These are phyloP conservation scores for Pycnonotus jocosus DNA, from an alignment of 2,113 vertebrate species.

Conservation along the genomic window DNA sequence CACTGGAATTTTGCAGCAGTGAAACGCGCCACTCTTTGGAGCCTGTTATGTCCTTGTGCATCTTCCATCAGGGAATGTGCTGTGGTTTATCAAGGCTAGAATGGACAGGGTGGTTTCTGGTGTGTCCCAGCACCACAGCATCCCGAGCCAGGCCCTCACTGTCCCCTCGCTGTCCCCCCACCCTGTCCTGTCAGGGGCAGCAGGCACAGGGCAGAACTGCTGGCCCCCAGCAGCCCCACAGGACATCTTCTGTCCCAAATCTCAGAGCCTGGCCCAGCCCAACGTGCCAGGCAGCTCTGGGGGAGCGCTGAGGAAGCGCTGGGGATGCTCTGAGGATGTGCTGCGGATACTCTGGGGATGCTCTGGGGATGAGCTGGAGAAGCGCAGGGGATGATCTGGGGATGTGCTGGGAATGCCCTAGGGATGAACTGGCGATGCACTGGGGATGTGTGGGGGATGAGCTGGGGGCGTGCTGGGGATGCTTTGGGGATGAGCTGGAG, in stretches of 20 bases:
- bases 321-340: not conserved
- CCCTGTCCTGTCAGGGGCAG: not conserved
- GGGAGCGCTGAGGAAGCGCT: not conserved
- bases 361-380: not conserved
- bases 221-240: too few species aligned
- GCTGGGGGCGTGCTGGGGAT: too few species aligned
- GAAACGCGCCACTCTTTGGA: not conserved
- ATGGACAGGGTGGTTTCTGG: fast-evolving
- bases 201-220: not conserved
- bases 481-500: not conserved
- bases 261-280: too few species aligned
- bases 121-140: fast-evolving
- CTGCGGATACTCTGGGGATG: too few species aligned
- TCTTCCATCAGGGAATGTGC: not conserved
- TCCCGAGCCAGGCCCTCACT: fast-evolving
- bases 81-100: not conserved
- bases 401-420: not conserved
- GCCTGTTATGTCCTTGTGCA: not conserved
- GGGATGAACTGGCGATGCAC: fast-evolving
- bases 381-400: not conserved
- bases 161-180: fast-evolving
- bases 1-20: not conserved
- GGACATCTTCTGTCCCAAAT: not conserved
- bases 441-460: not conserved
- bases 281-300: fast-evolving